Base-by-base conservation (phyloP, 2,797 vertebrate species). In the Sebastes oblongus region DNA sequence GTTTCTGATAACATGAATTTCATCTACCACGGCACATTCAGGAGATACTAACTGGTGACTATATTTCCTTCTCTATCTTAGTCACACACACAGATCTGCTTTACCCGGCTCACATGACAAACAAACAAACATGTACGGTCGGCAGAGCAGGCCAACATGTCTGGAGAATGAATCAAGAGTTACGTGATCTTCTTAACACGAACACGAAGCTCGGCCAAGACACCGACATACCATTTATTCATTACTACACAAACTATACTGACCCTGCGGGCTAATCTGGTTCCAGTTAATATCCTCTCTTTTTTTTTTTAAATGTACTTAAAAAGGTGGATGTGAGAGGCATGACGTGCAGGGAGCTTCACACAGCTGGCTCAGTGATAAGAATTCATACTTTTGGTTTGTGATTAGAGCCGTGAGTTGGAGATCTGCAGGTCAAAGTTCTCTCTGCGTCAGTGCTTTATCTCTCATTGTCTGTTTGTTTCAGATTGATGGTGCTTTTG, bases 341-440 rank as follows among this genome's bases (percentile, higher is more conserved):
- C 3, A 12, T 24, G 52, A 4, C 12, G 14, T 9, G 64, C 54
- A 42, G 7, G 22, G 9, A 1, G 54, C 50, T 59, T 75, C 66
- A 34, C 61, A 76, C 61, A 76, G 55, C 61, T 16, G 68, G 30
- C 11, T 27, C 11, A 10, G 68, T 55, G 88, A 90, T 88, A 89
- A 87, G 32, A 76, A 56, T 8, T 70, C 20, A 36, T 10, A 29
- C 62, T 69, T 75, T 8, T 81, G n/a, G 3, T 80, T 86, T 84
- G 75, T 54, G 34, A 69, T 46, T 56, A 30, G 18, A 76, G 73
- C 77, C 66, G 78, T 90, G 88, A 92, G 94, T 84, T 95, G 94
- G 94, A 96, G 77, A 88, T 71, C 62, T 85, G 74, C 18, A 91
- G 65, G 65, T 69, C 94, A 95, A 96, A 96, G 95, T 94, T 95